Percentiles rank a stretch among this genome's conserved stretches.
Evolutionary conservation across 2,888 invertebrate species (phyloP).

Genomic region (Tortrix viridana): DNA sequence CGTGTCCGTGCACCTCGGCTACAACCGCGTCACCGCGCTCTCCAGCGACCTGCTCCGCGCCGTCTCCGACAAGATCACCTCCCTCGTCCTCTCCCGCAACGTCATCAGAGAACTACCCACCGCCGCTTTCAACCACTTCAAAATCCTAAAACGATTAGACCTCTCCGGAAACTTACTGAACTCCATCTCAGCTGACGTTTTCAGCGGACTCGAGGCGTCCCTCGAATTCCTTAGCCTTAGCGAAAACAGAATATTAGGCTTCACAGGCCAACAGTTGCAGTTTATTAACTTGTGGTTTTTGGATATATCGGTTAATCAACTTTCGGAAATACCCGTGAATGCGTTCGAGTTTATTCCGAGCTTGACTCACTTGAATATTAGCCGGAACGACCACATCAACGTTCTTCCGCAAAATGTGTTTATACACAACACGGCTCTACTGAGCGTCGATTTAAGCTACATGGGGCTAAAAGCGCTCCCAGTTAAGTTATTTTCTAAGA

Average conservation of each 20-base stretch:
- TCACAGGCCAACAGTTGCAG: conserved; percentile 86
- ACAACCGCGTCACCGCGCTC: conserved; percentile 93
- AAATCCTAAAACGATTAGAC: conserved; percentile 88
- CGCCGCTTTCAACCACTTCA: conserved; percentile 91
- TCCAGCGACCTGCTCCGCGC: conserved; percentile 91
- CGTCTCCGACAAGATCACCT: conserved; percentile 88
- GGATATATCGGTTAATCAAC: conserved; percentile 91
- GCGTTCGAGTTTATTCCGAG: conserved; percentile 87
- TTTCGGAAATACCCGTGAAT: conserved; percentile 88
- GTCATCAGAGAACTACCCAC: conserved; percentile 93
- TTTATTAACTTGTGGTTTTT: conserved; percentile 87
- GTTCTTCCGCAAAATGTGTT: conserved; percentile 87
- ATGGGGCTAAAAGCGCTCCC: conserved; percentile 90
- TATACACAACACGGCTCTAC: conserved; percentile 87
- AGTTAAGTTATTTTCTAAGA: conserved; percentile 88
- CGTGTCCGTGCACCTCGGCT: conserved; percentile 90
- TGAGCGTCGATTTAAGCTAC: conserved; percentile 89
- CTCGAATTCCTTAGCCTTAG: conserved; percentile 88
- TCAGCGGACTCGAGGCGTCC: conserved; percentile 89
- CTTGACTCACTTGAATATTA: conserved; percentile 89
- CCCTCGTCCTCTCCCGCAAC: conserved; percentile 91
- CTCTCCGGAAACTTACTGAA: conserved; percentile 91
- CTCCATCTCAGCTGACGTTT: conserved; percentile 88
- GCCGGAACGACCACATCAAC: conserved; percentile 88
- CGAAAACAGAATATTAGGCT: conserved; percentile 88